Evolutionary conservation across 2,888 invertebrate genomes (phyloP), one percentile per base, ranked within the genome.

Genomic region (Aethes cnicana): DNA sequence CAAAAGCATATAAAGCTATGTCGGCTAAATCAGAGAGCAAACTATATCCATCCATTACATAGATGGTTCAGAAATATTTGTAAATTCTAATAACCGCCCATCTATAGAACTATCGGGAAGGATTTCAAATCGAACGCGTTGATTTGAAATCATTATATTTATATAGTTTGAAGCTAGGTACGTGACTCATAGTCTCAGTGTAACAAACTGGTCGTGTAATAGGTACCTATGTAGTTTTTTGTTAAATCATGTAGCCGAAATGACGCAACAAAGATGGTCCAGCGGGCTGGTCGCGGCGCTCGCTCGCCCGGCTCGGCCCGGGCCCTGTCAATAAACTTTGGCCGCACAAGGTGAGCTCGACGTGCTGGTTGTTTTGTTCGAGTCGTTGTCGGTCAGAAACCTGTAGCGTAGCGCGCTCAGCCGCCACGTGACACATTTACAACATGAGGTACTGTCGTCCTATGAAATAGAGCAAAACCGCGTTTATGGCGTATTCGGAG

Each of bases 301-400:
- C 66, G 64, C 58, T 63, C 65, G 55, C 64, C 64, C 66, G 64
- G 59, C 63, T 72, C 62, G 81, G 80, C 80, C 66, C 72, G 60
- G 78, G 82, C 86, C 69, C 87, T 84, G 88, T 88, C 88, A 88
- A 85, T 87, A 88, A 88, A 88, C 88, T 87, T 81, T 81, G 70
- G 68, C 69, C 72, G 77, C 66, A 74, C 82, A 77, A 85, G 81
- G 82, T 82, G 81, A 85, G 80, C 74, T 73, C 74, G 58, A 53
- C 67, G 62, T 61, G 60, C 55, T 47, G 11, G 69, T 78, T 72
- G 69, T 82, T 83, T 82, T 81, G 68, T 72, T 73, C 65, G 57
- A 69, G 46, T 20, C 46, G 54, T 25, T 50, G 37, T 47, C 53
- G 65, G 59, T 66, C 69, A 68, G 50, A 72, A 74, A 74, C 67